Conservation (phyloP, 1,140 invertebrate species). For the Drosophila novamexicana region DNA sequence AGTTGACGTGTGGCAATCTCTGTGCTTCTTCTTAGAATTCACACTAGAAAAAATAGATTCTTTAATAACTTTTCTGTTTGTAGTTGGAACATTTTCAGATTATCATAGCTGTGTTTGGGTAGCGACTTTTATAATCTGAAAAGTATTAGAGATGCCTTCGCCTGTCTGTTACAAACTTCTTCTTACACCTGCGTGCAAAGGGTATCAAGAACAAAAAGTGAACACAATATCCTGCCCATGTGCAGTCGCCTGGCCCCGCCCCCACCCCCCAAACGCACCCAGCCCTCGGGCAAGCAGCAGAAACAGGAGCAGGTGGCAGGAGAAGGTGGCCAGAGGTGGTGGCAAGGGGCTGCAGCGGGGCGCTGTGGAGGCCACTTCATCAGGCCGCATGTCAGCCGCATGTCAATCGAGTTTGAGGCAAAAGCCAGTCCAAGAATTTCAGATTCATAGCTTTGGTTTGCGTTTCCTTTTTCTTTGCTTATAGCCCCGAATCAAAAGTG, state of each 20-base stretch:
- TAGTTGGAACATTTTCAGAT: too few species aligned
- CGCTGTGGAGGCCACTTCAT: constrained; percentile 37
- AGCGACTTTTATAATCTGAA: too few species aligned
- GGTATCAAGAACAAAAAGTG: constrained; percentile 3
- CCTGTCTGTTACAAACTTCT: too few species aligned
- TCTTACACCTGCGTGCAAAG: background rate
- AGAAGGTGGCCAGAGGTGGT: background rate
- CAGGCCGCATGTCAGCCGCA: constrained; percentile 68
- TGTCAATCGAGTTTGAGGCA: constrained; percentile 69
- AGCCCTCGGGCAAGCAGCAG: constrained; percentile 11
- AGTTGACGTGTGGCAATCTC: too few species aligned
- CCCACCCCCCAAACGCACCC: background rate
- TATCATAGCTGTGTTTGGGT: too few species aligned
- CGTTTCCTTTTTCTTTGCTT: constrained; percentile 19
- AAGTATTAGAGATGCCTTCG: too few species aligned
- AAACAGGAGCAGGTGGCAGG: constrained; percentile 9
- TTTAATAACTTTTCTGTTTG: too few species aligned
- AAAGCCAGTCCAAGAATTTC: constrained; percentile 66
- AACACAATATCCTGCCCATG: constrained; percentile 37
- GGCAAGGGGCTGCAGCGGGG: constrained; percentile 5
- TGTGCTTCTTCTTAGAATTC: too few species aligned
- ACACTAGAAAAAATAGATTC: too few species aligned
- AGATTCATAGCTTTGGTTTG: constrained; percentile 67
- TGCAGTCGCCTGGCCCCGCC: constrained; percentile 11
- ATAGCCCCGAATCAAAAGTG: background rate